Evolutionary conservation across 1,140 invertebrate genomes (phyloP).

Genomic region (Muscidifurax raptorellus): DNA sequence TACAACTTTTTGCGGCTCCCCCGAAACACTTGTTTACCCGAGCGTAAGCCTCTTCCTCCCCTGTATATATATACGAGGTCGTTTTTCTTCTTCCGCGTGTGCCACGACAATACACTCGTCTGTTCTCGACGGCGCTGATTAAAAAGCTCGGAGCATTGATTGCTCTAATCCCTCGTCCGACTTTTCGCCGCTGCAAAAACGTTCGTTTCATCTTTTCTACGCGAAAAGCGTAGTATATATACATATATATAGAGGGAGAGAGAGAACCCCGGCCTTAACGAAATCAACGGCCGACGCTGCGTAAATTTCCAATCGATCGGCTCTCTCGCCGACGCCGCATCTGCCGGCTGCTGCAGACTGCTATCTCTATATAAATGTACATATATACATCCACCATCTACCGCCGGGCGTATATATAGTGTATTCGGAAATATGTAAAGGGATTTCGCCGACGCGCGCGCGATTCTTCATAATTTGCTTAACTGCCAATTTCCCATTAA

Average conservation of each 20-base stretch:
- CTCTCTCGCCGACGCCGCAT: background rate
- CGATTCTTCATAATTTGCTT: background rate
- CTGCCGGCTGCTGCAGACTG: no score
- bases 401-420: background rate
- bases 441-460: background rate
- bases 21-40: background rate
- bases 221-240: no score
- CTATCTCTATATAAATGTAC: background rate
- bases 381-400: no score
- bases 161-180: background rate
- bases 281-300: background rate
- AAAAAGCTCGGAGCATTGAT: background rate
- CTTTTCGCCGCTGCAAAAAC: background rate
- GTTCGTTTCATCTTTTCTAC: background rate
- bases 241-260: no score
- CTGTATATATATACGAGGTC: background rate
- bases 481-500: background rate
- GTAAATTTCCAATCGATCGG: background rate
- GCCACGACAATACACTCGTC: background rate
- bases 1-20: background rate
- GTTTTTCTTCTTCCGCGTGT: background rate
- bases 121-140: background rate
- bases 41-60: background rate
- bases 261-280: background rate
- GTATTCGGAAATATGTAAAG: slow-evolving; percentile 1